Evolutionary conservation across 2,888 invertebrate species (phyloP).

Genomic region (Netelia melanura): DNA sequence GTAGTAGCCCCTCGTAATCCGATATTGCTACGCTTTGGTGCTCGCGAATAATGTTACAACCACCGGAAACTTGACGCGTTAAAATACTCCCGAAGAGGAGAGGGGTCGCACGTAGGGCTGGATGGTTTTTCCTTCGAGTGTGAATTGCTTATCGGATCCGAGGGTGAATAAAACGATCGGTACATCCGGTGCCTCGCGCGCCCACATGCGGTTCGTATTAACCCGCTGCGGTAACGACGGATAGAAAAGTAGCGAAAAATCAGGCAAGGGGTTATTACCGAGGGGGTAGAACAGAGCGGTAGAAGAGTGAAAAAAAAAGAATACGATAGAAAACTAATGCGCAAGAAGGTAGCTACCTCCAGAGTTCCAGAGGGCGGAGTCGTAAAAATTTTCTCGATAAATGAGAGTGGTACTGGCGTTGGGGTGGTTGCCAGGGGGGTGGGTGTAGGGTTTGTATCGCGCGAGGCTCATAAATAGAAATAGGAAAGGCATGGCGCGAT

Average conservation of each 20-base stretch:
- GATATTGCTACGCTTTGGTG: not conserved
- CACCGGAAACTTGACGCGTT: constrained; percentile 20
- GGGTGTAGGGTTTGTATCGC: constrained; percentile 60
- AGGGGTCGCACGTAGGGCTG: not conserved
- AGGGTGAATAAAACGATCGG: constrained; percentile 48
- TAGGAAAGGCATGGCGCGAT: constrained; percentile 52
- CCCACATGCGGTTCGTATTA: constrained; percentile 16
- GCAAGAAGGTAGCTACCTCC: not conserved
- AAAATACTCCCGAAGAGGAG: not conserved
- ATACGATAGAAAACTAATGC: constrained; percentile 48
- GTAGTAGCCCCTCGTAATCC: not conserved
- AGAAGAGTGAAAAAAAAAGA: constrained; percentile 7
- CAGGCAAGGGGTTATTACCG: not conserved
- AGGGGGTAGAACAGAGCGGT: constrained; percentile 13
- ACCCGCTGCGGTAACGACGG: constrained; percentile 40
- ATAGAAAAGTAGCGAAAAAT: constrained; percentile 34
- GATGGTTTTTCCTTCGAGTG: not conserved
- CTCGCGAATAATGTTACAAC: not conserved
- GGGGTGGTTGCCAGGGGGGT: not conserved
- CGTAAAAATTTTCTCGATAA: constrained; percentile 66
- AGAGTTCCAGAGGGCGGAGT: not conserved
- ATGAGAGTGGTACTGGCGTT: constrained; percentile 54
- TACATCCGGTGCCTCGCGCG: constrained; percentile 48
- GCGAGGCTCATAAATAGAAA: constrained; percentile 66
- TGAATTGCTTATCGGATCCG: constrained; percentile 30